phyloP scores from a whole-genome alignment of 2,888 invertebrate species.

The Tribolium freemani region DNA sequence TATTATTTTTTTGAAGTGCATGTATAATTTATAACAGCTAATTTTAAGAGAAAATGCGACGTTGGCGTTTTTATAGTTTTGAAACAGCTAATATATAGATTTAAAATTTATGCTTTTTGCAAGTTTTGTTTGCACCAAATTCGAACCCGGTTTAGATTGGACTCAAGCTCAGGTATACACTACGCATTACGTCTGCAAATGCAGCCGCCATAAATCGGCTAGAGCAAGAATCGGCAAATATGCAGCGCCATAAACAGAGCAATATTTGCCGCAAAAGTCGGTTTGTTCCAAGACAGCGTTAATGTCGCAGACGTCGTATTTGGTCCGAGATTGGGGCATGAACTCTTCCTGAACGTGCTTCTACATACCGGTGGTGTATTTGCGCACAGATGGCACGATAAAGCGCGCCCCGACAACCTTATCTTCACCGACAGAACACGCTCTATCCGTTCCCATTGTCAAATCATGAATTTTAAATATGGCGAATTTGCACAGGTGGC shows the following conservation, averaged over 20 bases:
- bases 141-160: too few species aligned
- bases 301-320: constrained; percentile 8
- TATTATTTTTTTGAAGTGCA: too few species aligned
- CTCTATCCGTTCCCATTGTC: constrained; percentile 52
- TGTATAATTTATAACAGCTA: too few species aligned
- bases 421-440: constrained; percentile 50
- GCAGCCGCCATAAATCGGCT: not conserved
- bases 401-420: constrained; percentile 53
- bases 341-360: constrained; percentile 50
- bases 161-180: too few species aligned
- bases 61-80: too few species aligned
- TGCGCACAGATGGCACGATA: constrained; percentile 57
- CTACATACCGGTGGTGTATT: constrained; percentile 54
- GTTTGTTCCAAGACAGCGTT: constrained; percentile 18
- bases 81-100: too few species aligned
- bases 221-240: constrained; percentile 21
- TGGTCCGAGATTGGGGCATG: constrained; percentile 47
- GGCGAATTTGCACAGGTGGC: constrained; percentile 29
- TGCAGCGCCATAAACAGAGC: constrained; percentile 7
- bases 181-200: not conserved
- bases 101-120: too few species aligned
- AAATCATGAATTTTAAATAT: constrained; percentile 57
- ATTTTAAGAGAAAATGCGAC: too few species aligned
- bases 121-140: too few species aligned
- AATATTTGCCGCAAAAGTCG: constrained; percentile 7